Evolutionary conservation across 2,888 invertebrate genomes (phyloP), one percentile per base, ranked within the genome.

Genomic region (Nudaria mundana): DNA sequence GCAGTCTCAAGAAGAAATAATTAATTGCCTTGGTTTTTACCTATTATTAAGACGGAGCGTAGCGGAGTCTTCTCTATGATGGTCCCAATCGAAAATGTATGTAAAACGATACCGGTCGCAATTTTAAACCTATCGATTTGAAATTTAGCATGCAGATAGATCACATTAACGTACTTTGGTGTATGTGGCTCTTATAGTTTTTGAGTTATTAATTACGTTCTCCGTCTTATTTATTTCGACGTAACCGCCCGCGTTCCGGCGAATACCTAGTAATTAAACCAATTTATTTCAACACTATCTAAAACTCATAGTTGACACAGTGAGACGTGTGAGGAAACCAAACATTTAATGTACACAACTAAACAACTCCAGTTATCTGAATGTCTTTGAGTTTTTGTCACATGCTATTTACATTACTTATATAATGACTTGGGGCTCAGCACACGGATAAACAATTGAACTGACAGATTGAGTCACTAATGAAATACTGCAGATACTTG

Each of bases 331-430:
- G 44, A 53, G 49, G 46, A 58, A 53, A 58, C 58, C 44, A 48
- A 55, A 48, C 47, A 48, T 49, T 48, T 36, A 58, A 49, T 54
- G 47, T 58, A 58, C 44, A 55, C 47, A 45, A 40, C 41, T 11
- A 29, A 60, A 61, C 52, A 53, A 59, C 48, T 48, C 42, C 37
- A 58, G 53, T 71, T 71, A 71, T 70, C 71, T 63, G 38, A 23
- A 44, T 63, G 66, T 64, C 64, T 56, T 57, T 56, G 52, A 48
- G 57, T 61, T 70, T 63, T 63, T 66, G 67, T 71, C 72, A 71
- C 69, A 70, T 68, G 70, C 37, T 66, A 60, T 67, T 68, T 65
- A 44, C 48, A 48, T 59, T n/a, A n/a, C n/a, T n/a, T 48, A 49
- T 48, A 51, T 48, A 50, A 50, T 26, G 22, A 38, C 40, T 40